Base-by-base conservation (phyloP, 2,888 invertebrate species). In the Hanleya hanleyi region DNA sequence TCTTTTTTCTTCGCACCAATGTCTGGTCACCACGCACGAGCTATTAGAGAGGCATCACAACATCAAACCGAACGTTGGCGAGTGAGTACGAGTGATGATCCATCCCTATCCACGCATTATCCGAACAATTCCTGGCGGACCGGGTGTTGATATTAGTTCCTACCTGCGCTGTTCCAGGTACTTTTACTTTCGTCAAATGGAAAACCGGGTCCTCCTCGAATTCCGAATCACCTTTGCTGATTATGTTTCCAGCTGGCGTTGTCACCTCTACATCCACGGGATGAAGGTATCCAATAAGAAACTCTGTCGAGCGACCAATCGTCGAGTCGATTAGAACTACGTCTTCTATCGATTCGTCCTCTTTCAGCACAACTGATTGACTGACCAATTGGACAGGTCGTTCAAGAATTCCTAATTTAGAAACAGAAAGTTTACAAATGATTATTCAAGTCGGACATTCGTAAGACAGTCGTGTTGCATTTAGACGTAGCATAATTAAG, bases 291-390 rank as follows among this genome's bases (percentile, higher is more conserved):
- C 73, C 76, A 64, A 77, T 71, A n/a, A 66, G 62, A 38, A 76
- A 64, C 68, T 75, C 69, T 12, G 85, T 85, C 70, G 84, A 81
- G 35, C 81, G 79, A 1, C 87, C 88, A 84, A 93, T 89, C 65
- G 91, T 91, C 1, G 91, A 90, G 74, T 93, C 93, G 72, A 93
- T 81, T 75, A 92, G 91, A 82, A 93, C 93, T 76, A 92, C 92
- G 0, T 93, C 93, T 26, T 76, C 35, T n/a, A 41, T 12, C 3
- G 65, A 26, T 18, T 37, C 36, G 9, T 57, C 50, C 18, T 38
- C 38, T 0, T 41, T 26, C 61, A 57, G 51, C 32, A 47, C 33
- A 15, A 66, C 35, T 0, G 74, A 66, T n/a, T 57, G 26, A 36
- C 77, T 77, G n/a, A 38, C 9, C 18, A 77, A 37, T n/a, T 57